Base-by-base conservation (phyloP, 2,113 vertebrate species). In the Calcarius ornatus region DNA sequence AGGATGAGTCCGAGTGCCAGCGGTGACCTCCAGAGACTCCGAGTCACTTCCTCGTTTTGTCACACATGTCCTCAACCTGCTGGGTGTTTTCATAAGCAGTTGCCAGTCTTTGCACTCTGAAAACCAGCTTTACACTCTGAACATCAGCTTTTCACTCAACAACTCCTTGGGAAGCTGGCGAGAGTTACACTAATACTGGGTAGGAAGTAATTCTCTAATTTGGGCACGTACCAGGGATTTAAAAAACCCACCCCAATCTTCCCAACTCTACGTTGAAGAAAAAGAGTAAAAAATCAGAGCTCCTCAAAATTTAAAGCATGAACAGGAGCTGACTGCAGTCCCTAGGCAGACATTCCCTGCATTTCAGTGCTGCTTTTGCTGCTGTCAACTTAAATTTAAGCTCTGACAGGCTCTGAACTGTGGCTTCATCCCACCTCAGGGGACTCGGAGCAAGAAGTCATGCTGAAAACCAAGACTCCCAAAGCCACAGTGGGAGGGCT, bases 381-480 rank as follows among this genome's bases (percentile, higher is more conserved):
- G 54, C 86, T 92, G 70, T 94, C 93, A 88, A 50, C 47, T 91
- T 87, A 27, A 85, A 85, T 95, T 88, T 76, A 33, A 77, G 78
- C 68, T 83, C 69, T 30, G 43, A 56, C 66, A 65, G 76, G 10
- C 57, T 89, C 59, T 87, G n/a, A 88, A 79, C 71, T 92, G 78
- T 51, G 66, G 11, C 27, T 95, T 91, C 79, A 84, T 91, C 70
- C 83, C 61, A 84, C 94, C 94, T 25, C 96, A 99, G 99, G 99
- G 21, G 98, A 98, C 91, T 97, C 98, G 0, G 99, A 99, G 89
- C 99, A 99, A 30, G 99, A 99, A 95, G 98, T 99, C 95, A 99
- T 99, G 99, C 97, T 99, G 97, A 99, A 98, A 79, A 99, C 99
- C 92, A 99, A 98, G 25, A 98, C 98, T 35, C 98, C 98, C 47